These are phyloP conservation scores for Takifugu bimaculatus DNA, from an alignment of 2,113 vertebrate genomes.

Conservation along the genomic window DNA sequence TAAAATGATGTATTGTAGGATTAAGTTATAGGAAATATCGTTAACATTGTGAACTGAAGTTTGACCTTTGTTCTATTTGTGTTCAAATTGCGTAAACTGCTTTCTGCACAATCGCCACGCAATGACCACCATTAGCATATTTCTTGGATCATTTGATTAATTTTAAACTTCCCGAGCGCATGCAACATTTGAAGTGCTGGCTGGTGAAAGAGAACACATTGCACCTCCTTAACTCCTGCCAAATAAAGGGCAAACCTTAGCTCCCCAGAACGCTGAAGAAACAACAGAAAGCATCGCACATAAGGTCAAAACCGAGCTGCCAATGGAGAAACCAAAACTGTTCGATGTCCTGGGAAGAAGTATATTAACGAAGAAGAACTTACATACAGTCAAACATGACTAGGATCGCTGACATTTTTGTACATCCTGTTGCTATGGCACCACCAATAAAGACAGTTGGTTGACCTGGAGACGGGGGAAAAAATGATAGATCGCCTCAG, in stretches of 20 bases:
- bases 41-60: too few species aligned
- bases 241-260: conserved; percentile 1
- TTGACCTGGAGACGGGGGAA: neutral
- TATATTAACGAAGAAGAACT: too few species aligned
- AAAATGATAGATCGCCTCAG: conserved; percentile 18
- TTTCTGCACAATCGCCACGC: neutral
- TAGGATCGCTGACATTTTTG: too few species aligned
- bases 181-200: neutral
- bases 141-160: neutral
- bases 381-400: neutral
- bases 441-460: neutral
- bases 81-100: too few species aligned
- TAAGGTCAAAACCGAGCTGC: neutral
- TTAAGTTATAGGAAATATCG: too few species aligned
- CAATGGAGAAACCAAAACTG: neutral
- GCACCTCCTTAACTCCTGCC: neutral
- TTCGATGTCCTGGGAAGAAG: too few species aligned
- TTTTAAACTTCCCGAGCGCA: neutral
- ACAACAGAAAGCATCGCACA: neutral
- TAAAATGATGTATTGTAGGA: too few species aligned
- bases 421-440: neutral
- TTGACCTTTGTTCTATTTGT: too few species aligned
- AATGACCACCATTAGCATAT: neutral
- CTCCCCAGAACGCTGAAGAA: neutral
- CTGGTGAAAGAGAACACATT: conserved; percentile 3